Base-by-base conservation (phyloP, 2,797 vertebrate genomes). In the Tenualosa thibaudeaui region DNA sequence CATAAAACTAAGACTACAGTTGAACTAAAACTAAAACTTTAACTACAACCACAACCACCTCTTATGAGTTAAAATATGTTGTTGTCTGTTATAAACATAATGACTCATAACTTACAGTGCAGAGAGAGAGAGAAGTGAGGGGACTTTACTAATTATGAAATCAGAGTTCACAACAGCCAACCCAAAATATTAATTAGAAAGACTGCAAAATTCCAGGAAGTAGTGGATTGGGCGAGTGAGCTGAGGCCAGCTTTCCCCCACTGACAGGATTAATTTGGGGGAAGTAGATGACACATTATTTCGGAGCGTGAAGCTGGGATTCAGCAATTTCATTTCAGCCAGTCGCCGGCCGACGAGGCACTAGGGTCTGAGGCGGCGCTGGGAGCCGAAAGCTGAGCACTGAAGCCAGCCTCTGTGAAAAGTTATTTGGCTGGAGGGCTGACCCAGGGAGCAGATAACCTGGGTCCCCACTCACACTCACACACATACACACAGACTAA, bases 121-220 rank as follows among this genome's bases (percentile, higher is more conserved):
- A 9, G 22, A 24, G 58, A n/a, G 56, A 24, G 53, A 60, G 17
- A 19, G 19, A 60, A 49, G n/a, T 2, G 19, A 58, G 56, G 24
- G 22, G 56, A 58, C 56, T 56, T 86, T 89, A 88, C 89, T 91
- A 92, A 86, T 92, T 88, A 90, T 84, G 86, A 88, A 90, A 87
- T 87, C 87, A 87, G 86, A 89, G 86, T 89, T 88, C 82, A 88
- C 88, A 84, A 86, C 84, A 81, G 88, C 86, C 87, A 90, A 46
- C 86, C 60, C 86, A 68, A 89, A 84, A 85, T 88, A 90, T 91
- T 90, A 88, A 92, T 92, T 90, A 91, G 88, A 87, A 91, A 88
- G 87, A 71, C 85, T 40, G 86, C 85, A 84, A 6, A 5, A 81
- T 81, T 90, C 83, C 81, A 86, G 78, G 60, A 88, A 90, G 89